A percentile compares a stretch with the other conserved stretches of the same genome.
phyloP scores from a whole-genome alignment of 2,888 invertebrate species.

The Andrena hattorfiana region DNA sequence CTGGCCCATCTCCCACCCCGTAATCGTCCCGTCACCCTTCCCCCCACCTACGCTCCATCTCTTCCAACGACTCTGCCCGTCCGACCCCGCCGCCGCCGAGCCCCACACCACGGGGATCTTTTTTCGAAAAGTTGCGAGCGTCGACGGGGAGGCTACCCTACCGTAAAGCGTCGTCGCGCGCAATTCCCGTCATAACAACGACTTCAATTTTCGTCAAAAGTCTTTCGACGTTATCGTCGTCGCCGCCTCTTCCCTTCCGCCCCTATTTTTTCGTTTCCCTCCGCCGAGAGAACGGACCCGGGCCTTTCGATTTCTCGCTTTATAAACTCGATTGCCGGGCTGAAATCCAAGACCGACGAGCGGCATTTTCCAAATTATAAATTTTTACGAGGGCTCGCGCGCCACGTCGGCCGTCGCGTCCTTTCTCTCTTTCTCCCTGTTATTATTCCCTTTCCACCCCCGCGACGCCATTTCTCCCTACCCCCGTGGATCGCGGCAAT shows the following conservation, averaged over 20 bases:
- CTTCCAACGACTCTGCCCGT: not conserved
- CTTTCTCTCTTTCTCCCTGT: constrained; percentile 29
- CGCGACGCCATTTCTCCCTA: constrained; percentile 35
- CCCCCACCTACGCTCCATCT: not conserved
- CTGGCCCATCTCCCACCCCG: constrained; percentile 33
- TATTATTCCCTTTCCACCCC: constrained; percentile 58
- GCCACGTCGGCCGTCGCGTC: not conserved
- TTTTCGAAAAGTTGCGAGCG: constrained; percentile 66
- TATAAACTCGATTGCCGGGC: constrained; percentile 83
- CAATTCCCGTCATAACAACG: constrained; percentile 84
- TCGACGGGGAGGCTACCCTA: constrained; percentile 64
- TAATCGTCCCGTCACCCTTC: not conserved
- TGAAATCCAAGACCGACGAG: constrained; percentile 73
- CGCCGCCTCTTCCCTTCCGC: constrained; percentile 30
- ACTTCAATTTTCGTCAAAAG: constrained; percentile 85
- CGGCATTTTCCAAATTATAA: constrained; percentile 85
- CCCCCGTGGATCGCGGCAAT: constrained; percentile 66
- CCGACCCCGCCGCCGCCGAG: not conserved
- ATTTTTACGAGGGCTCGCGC: constrained; percentile 82
- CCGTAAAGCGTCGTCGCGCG: constrained; percentile 82
- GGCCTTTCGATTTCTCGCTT: constrained; percentile 84
- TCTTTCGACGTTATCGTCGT: constrained; percentile 80
- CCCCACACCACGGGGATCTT: constrained; percentile 39
- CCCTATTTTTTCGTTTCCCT: constrained; percentile 23
- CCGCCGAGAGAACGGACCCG: constrained; percentile 39